Percentiles rank a stretch among this genome's conserved stretches.
phyloP scores from a whole-genome alignment of 2,113 vertebrate species.

The Zeus faber region DNA sequence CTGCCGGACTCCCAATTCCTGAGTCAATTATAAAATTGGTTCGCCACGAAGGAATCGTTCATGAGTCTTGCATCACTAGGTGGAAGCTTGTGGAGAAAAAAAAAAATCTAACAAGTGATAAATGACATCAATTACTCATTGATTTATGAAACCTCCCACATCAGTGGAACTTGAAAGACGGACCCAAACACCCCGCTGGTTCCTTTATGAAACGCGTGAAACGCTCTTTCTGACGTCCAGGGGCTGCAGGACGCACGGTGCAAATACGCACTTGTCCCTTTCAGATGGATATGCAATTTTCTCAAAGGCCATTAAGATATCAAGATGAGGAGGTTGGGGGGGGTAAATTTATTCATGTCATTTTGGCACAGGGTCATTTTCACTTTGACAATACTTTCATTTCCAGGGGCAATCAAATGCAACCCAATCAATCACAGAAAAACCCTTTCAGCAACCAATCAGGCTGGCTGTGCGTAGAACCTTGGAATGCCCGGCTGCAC shows the following conservation, averaged over 20 bases:
- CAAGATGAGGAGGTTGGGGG: conserved; percentile 26
- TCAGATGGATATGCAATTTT: conserved; percentile 50
- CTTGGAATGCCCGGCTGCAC: conserved; percentile 31
- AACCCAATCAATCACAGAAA: conserved; percentile 53
- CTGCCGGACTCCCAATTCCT: too few species aligned
- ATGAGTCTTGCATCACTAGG: conserved; percentile 24
- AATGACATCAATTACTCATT: conserved; percentile 76
- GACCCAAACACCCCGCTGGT: conserved; percentile 59
- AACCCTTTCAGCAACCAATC: conserved; percentile 31
- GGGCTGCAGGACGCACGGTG: conserved; percentile 35
- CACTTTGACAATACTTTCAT: conserved; percentile 51
- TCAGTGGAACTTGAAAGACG: conserved; percentile 52
- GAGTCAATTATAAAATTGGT: too few species aligned
- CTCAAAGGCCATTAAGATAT: conserved; percentile 4
- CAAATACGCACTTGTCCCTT: conserved; percentile 29
- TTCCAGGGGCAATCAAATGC: conserved; percentile 36
- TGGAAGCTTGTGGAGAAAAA: conserved; percentile 29
- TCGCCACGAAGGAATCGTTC: background rate
- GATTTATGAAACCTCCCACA: conserved; percentile 62
- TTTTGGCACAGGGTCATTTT: conserved; percentile 55
- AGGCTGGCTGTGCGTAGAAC: conserved; percentile 32
- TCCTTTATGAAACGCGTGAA: conserved; percentile 57
- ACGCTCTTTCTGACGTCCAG: conserved; percentile 52
- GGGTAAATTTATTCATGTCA: conserved; percentile 57
- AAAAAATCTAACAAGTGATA: conserved; percentile 74